Evolutionary conservation across 2,113 vertebrate genomes (phyloP), one percentile per base, ranked within the genome.

Genomic region (Petaurus breviceps): DNA sequence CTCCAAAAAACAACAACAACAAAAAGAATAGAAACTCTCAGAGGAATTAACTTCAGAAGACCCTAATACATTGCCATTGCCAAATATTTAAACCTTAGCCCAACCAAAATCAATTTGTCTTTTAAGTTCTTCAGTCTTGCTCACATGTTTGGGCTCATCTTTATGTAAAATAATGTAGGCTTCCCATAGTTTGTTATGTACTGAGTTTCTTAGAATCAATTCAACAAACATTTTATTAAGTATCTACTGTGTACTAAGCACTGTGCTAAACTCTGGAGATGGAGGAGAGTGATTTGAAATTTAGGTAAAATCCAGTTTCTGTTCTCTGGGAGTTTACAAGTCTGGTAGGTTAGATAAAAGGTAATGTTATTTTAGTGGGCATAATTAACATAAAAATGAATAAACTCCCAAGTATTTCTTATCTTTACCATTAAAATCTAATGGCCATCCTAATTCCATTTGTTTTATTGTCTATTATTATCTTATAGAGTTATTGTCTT

Each of bases 321-420:
- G n/a, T 84, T 84, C 4, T 22, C 16, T 84, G 68, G 10, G 68
- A 43, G 19, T 84, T 84, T 84, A 43, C 68, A 23, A 43, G 68
- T 84, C n/a, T 23, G 2, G n/a, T 43, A 84, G 68, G n/a, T 84
- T 84, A 43, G 37, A 90, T 94, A 90, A 96, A 96, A 84, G 7
- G 89, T 77, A 25, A 55, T n/a, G 55, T 7, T 96, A 93, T 96
- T 94, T 96, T 95, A 94, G 93, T 92, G 16, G n/a, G 3, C 52
- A 50, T 96, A 53, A 96, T 50, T 91, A 37, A 93, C 92, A 95
- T 96, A 54, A 92, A 92, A 95, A 94, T 91, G 53, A 96, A 95
- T 91, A 50, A 92, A 92, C 12, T 90, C 54, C 95, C 84, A n/a
- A 89, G 84, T 96, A 16, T 61, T 96, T 94, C 92, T 57, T 57